Base-by-base conservation (phyloP, 2,113 vertebrate species). In the Vicugna pacos region DNA sequence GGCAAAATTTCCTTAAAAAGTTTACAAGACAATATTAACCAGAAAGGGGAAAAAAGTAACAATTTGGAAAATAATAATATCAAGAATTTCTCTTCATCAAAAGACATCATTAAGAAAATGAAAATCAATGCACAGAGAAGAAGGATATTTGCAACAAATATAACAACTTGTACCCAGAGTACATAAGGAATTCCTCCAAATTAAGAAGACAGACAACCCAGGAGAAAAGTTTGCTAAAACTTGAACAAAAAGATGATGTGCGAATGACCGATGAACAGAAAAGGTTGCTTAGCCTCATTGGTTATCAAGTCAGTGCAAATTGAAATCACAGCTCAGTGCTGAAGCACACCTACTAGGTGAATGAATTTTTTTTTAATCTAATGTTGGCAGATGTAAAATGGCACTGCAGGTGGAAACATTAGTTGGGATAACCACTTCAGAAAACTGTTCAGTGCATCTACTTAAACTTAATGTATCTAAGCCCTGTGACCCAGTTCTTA, bases 31-130 rank as follows among this genome's bases (percentile, higher is more conserved):
- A 81, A 30, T 20, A 93, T 73, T 85, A 81, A 46, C 30, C 28
- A 85, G 67, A 90, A 90, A 90, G 80, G 35, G 3, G 38, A 42
- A 50, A 73, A 81, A 62, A 79, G 15, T 32, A 16, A 89, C 42
- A 56, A 46, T 94, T 82, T 67, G 13, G 50, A 84, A 93, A 75
- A 89, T 60, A 80, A 56, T 65, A 77, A 48, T 50, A 69, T 48
- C 73, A 92, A 50, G 35, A 96, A 65, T 8, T 62, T 89, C 54
- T 82, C 3, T 73, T 81, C 48, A 60, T 67, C 48, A 84, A 92
- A 89, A 89, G 30, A 83, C 28, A 90, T 48, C 13, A 82, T 70
- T 83, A 92, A 92, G 38, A 70, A 96, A 96, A 65, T 65, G 26
- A 58, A 83, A 76, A 77, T 28, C 69, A 83, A 12, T 38, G 6